These are phyloP conservation scores for Cinclus cinclus DNA, from an alignment of 2,113 vertebrate species.

Conservation along the genomic window DNA sequence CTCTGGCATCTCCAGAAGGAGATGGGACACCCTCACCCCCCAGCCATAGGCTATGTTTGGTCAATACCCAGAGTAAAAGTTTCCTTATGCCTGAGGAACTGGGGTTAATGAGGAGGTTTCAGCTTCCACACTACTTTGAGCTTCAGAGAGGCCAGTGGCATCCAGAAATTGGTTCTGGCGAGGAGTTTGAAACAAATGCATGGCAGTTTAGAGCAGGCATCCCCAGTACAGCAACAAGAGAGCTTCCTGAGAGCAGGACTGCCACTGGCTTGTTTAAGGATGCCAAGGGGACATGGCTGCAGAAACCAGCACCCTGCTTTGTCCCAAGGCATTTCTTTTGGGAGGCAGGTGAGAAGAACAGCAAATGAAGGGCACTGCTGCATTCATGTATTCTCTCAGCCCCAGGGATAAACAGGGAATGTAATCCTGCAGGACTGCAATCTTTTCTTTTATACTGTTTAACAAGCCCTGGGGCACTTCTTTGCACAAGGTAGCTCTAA, in stretches of 20 bases:
- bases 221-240: not conserved
- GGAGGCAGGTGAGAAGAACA: not conserved
- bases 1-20: not conserved
- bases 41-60: not conserved
- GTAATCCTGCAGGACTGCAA: not conserved
- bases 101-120: not conserved
- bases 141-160: not conserved
- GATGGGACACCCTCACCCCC: not conserved
- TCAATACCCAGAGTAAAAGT: not conserved
- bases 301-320: not conserved
- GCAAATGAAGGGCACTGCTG: not conserved
- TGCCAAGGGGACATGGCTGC: not conserved
- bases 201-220: not conserved
- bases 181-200: not conserved
- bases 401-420: not conserved
- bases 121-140: not conserved
- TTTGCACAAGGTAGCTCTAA: not conserved
- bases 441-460: not conserved
- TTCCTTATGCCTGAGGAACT: not conserved
- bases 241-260: not conserved
- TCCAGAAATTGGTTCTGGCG: not conserved
- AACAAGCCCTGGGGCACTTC: not conserved
- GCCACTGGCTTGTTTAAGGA: not conserved
- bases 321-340: not conserved
- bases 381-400: accelerated